phyloP scores from a whole-genome alignment of 2,888 invertebrate species.

The Mactromeris polynyma region DNA sequence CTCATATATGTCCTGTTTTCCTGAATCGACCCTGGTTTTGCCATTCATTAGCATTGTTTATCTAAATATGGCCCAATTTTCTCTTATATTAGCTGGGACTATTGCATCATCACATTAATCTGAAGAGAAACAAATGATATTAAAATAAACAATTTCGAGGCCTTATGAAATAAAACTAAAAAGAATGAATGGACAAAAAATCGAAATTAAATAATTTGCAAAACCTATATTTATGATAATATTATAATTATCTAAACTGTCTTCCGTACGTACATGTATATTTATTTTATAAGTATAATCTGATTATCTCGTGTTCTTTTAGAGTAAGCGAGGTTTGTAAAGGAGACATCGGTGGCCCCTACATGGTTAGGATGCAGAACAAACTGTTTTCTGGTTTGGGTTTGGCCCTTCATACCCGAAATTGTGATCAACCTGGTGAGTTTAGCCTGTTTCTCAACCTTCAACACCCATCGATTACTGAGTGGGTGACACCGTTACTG shows the following conservation, averaged over 20 bases:
- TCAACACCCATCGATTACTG: conserved; percentile 30
- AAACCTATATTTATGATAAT: neutral
- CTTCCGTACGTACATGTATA: too few relatives aligned
- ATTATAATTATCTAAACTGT: neutral
- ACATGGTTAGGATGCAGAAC: conserved; percentile 45
- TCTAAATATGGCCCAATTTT: neutral
- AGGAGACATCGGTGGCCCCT: conserved; percentile 60
- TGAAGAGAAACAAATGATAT: too few relatives aligned
- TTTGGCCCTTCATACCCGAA: conserved; percentile 40
- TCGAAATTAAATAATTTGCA: too few relatives aligned
- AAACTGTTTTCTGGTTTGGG: conserved; percentile 46
- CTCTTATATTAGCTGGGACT: too few relatives aligned
- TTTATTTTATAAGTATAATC: neutral
- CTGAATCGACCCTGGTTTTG: too few relatives aligned
- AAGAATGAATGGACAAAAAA: too few relatives aligned
- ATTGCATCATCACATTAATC: too few relatives aligned
- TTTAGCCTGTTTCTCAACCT: conserved; percentile 62
- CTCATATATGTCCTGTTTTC: neutral
- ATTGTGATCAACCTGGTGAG: conserved; percentile 8
- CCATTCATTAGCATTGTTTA: neutral
- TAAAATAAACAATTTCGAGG: too few relatives aligned
- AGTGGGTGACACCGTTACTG: conserved; percentile 37
- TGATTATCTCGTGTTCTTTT: too few relatives aligned
- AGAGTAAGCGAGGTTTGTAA: conserved; percentile 35
- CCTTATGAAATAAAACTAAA: too few relatives aligned